These are phyloP conservation scores for Paguma larvata DNA, from an alignment of 2,797 vertebrate species.

Conservation along the genomic window DNA sequence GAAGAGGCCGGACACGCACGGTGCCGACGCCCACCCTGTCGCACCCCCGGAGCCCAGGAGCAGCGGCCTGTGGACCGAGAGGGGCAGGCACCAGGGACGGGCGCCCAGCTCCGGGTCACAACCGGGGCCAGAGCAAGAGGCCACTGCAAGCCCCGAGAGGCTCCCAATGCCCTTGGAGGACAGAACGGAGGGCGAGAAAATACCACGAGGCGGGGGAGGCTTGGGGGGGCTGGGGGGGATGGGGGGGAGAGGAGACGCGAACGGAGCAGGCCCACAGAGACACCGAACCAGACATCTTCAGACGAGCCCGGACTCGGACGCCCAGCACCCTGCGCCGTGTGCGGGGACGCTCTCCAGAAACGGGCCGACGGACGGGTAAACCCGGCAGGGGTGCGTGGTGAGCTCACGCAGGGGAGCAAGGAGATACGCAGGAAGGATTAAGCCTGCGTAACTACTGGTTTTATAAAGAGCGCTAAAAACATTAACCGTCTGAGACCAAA, in stretches of 20 bases:
- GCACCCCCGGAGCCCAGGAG: not conserved
- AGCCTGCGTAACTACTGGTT: not conserved
- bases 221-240: rapidly evolving
- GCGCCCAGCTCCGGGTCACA: not conserved
- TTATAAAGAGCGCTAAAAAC: not conserved
- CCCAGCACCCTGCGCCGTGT: rapidly evolving
- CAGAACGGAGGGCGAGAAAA: not conserved
- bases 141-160: not conserved
- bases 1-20: not conserved
- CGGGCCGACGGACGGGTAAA: not conserved
- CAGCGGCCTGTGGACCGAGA: not conserved
- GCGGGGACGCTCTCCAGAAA: not conserved
- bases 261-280: not conserved
- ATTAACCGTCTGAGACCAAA: not conserved
- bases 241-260: not conserved
- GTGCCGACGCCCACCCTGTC: not conserved
- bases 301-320: not conserved
- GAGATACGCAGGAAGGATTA: too few relatives aligned
- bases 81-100: rapidly evolving
- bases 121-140: not conserved
- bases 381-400: rapidly evolving
- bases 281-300: not conserved
- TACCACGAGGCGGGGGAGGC: not conserved
- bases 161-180: not conserved
- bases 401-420: not conserved